Evolutionary conservation across 2,113 vertebrate genomes (phyloP), one percentile per base, ranked within the genome.

Genomic region (Excalfactoria chinensis): DNA sequence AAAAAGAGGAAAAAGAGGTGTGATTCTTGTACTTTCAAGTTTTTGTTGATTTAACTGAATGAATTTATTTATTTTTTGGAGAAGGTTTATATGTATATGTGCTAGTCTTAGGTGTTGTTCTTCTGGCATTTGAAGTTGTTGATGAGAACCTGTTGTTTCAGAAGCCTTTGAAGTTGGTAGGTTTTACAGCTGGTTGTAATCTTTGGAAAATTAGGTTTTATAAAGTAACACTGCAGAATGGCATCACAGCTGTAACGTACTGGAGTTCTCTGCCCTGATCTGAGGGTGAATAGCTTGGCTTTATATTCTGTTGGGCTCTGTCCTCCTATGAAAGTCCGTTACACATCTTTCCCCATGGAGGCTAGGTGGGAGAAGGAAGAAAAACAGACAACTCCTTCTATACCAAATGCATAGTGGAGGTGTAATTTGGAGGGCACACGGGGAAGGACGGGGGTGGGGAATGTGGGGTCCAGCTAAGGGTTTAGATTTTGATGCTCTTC

Each of bases 1-100:
- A 98, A 53, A 97, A 97, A 23, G 97, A 98, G 64, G 95, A 97
- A 70, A 96, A 98, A 88, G 93, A 98, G 97, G 98, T 99, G 11
- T 73, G 90, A 18, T 46, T 40, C n/a, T 2, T 9, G 23, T 13
- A 26, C 4, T 56, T 84, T 16, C 1, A 40, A 7, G 4, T 34
- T 11, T 32, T 35, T 51, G 18, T 43, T 22, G 19, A 58, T 58
- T n/a, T 20, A n/a, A 37, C 32, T 43, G 69, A 67, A 3, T 43
- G 44, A 12, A 2, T 11, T 62, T 13, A 9, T 41, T 67, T 67
- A 32, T 82, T 82, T 89, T 89, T 26, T 53, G 58, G 34, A 85
- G 69, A 43, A 67, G 22, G 76, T 30, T 56, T 62, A 0, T 53
- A 11, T 53, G 40, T 46, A 53, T 35, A 23, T 6, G 6, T 15